phyloP scores from a whole-genome alignment of 2,113 vertebrate species.

The Struthidea cinerea region DNA sequence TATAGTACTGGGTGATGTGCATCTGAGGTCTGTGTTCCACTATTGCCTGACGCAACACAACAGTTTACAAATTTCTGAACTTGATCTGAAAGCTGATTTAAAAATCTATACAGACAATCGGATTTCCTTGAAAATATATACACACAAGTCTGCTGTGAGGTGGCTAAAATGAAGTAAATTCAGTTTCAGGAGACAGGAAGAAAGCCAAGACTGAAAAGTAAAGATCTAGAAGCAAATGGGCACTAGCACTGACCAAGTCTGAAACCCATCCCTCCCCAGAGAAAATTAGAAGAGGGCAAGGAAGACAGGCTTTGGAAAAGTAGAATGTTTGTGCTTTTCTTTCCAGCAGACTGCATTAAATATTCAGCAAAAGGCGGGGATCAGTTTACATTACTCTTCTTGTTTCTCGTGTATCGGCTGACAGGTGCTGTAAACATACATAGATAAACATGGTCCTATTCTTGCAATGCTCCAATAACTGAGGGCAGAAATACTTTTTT shows the following conservation, averaged over 20 bases:
- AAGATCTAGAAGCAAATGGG: slow-evolving; percentile 81
- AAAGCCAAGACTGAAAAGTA: slow-evolving; percentile 77
- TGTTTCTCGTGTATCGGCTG: slow-evolving; percentile 88
- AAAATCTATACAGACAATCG: slow-evolving; percentile 90
- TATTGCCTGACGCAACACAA: slow-evolving; percentile 77
- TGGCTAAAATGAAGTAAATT: slow-evolving; percentile 91
- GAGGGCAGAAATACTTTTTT: slow-evolving; percentile 64
- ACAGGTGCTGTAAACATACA: slow-evolving; percentile 91
- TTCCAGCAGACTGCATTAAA: slow-evolving; percentile 83
- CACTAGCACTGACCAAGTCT: slow-evolving; percentile 74
- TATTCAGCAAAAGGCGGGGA: slow-evolving; percentile 82
- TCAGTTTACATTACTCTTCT: slow-evolving; percentile 86
- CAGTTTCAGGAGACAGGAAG: slow-evolving; percentile 87
- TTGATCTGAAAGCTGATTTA: slow-evolving; percentile 87
- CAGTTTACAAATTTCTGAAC: slow-evolving; percentile 91
- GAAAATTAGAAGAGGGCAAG: slow-evolving; percentile 77
- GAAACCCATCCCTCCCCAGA: slow-evolving; percentile 83
- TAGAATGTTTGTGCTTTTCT: slow-evolving; percentile 80
- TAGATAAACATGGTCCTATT: slow-evolving; percentile 80
- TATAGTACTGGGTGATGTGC: slow-evolving; percentile 73
- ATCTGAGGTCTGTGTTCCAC: slow-evolving; percentile 74
- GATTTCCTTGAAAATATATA: slow-evolving; percentile 92
- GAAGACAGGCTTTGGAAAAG: slow-evolving; percentile 78
- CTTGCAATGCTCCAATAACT: slow-evolving; percentile 60
- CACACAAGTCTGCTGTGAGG: slow-evolving; percentile 87